Evolutionary conservation across 1,140 invertebrate genomes (phyloP).

Genomic region (Fopius arisanus): DNA sequence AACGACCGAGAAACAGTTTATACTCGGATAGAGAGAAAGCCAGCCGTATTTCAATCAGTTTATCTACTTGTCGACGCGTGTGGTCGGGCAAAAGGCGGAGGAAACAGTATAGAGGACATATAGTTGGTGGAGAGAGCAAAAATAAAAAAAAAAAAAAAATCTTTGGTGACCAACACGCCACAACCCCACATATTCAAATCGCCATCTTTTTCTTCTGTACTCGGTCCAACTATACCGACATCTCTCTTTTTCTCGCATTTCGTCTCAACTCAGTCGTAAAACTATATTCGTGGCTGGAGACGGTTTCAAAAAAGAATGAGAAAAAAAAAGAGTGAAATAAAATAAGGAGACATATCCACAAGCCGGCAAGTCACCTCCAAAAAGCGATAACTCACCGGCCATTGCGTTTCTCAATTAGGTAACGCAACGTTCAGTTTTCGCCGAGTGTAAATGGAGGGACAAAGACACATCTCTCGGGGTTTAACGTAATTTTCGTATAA

Average conservation of each 20-base stretch:
- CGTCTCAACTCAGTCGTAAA: constrained; percentile 43
- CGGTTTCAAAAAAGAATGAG: background rate
- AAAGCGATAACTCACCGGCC: constrained; percentile 58
- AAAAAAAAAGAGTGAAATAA: constrained; percentile 3
- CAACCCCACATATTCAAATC: constrained; percentile 4
- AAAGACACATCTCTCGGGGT: background rate
- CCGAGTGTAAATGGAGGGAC: background rate
- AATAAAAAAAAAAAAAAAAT: constrained; percentile 7
- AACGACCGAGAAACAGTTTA: background rate
- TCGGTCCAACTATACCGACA: background rate
- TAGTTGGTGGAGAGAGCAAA: background rate
- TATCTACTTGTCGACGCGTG: constrained; percentile 65
- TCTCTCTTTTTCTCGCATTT: constrained; percentile 18
- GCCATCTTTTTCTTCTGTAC: constrained; percentile 10
- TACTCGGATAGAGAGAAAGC: constrained; percentile 42
- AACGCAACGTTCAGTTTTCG: constrained; percentile 40
- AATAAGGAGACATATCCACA: constrained; percentile 19
- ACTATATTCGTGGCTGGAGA: constrained; percentile 46
- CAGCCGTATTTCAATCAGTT: constrained; percentile 64
- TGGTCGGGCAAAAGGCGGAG: constrained; percentile 48
- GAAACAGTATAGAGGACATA: constrained; percentile 12
- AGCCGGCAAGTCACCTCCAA: constrained; percentile 15
- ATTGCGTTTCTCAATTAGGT: constrained; percentile 62
- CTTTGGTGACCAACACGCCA: constrained; percentile 14
- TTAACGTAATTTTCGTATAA: constrained; percentile 62